Base-by-base conservation (phyloP, 2,113 vertebrate species). In the Semicossyphus pulcher region DNA sequence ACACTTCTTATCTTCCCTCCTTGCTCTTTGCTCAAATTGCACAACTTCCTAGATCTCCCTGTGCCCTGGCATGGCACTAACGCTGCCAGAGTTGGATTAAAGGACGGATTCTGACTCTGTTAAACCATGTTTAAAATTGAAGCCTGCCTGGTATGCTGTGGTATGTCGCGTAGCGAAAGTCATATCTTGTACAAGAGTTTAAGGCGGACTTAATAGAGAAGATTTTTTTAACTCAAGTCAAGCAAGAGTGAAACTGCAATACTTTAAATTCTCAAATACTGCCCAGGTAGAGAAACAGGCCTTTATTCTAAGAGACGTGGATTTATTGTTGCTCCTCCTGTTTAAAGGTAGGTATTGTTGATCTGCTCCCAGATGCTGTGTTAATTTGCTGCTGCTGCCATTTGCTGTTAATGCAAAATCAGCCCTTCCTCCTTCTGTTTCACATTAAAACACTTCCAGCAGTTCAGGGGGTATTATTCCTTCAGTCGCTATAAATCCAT, bases 81-180 rank as follows among this genome's bases (percentile, higher is more conserved):
- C 7, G 1, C 72, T 58, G 68, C 49, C 32, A 52, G 14, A 62
- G 26, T 34, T 44, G 58, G 70, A 81, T 78, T 67, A 79, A 69
- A 53, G 51, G 16, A 53, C 16, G 36, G 31, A 56, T 49, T 79
- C 52, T 34, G 23, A 65, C 23, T 54, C 18, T 42, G 70, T 52
- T 72, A 76, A 81, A 78, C 57, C 58, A 49, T 58, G 62, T 80
- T 76, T 48, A 61, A 81, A 77, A 81, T 63, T 67, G 28, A 66
- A 48, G 64, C 39, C 54, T 16, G 25, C 25, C 45, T 57, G 23
- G 26, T 23, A 36, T 36, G 41, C 10, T 10, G 0, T 53, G 28
- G 4, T 7, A 52, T 62, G 59, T 18, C 36, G 29, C 31, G 42
- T 57, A 61, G 48, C 48, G 42, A 77, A 78, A 73, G 26, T 62